These are phyloP conservation scores for Ernsta delagoae DNA, from an alignment of 2,888 invertebrate genomes.

Conservation along the genomic window DNA sequence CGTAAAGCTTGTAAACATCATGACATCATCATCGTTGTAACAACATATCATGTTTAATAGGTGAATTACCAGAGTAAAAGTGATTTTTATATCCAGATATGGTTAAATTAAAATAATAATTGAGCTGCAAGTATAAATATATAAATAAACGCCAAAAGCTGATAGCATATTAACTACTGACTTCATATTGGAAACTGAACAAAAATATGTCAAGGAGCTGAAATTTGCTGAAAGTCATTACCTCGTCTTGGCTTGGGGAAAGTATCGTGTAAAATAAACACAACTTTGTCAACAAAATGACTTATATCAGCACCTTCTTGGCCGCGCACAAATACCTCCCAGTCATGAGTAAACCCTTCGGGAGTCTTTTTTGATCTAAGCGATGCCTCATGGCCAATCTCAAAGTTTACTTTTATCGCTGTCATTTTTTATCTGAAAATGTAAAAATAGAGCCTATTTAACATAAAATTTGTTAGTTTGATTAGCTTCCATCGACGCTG, in stretches of 20 bases:
- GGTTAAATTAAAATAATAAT: too few relatives aligned
- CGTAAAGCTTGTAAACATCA: too few relatives aligned
- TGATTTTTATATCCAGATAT: too few relatives aligned
- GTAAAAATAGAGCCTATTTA: constrained; percentile 31
- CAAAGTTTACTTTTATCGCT: constrained; percentile 89
- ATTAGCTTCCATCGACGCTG: constrained; percentile 37
- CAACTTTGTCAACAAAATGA: constrained; percentile 96
- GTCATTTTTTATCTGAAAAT: constrained; percentile 66
- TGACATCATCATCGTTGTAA: too few relatives aligned
- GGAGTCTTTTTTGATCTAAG: constrained; percentile 92
- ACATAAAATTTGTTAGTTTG: constrained; percentile 31
- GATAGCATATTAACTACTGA: not conserved
- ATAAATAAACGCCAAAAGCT: not conserved
- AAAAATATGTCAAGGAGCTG: not conserved
- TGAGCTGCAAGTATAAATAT: too few relatives aligned
- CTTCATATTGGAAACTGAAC: not conserved
- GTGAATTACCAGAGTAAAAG: too few relatives aligned
- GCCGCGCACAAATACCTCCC: constrained; percentile 97
- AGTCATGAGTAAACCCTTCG: constrained; percentile 98
- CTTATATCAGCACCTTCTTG: constrained; percentile 94
- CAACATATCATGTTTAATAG: too few relatives aligned
- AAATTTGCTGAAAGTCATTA: constrained; percentile 62
- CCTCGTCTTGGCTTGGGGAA: constrained; percentile 97
- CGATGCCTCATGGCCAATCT: constrained; percentile 96
- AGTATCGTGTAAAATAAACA: constrained; percentile 95